Conservation (phyloP, 2,888 invertebrate species). For the Mesodorylaimus sp. region DNA sequence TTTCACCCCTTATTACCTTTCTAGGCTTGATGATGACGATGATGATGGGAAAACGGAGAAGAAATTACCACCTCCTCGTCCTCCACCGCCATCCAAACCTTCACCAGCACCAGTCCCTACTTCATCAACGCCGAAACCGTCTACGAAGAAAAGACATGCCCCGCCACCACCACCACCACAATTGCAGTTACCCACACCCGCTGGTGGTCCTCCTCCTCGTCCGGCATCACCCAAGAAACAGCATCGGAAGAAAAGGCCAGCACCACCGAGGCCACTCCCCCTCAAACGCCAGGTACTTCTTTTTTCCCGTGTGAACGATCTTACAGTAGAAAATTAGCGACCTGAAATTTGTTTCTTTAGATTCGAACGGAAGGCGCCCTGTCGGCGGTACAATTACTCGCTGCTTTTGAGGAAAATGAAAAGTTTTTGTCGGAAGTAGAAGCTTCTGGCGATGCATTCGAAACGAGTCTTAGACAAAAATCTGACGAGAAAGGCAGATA, state of each 20-base stretch:
- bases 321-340: too few relatives aligned
- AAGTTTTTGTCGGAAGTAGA: too few relatives aligned
- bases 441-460: too few relatives aligned
- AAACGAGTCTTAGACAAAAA: too few relatives aligned
- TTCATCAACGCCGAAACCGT: neutral
- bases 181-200: neutral
- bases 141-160: neutral
- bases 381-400: neutral
- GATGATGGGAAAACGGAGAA: neutral
- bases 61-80: neutral
- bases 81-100: neutral
- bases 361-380: neutral
- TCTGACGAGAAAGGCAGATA: too few relatives aligned
- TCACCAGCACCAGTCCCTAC: neutral
- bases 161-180: conserved; percentile 1
- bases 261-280: conserved; percentile 3
- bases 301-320: too few relatives aligned
- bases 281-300: neutral
- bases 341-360: conserved; percentile 1
- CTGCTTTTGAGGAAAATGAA: neutral
- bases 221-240: neutral
- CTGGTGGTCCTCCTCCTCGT: neutral
- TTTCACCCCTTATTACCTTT: neutral
- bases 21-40: neutral
- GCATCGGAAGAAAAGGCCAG: conserved; percentile 3